phyloP scores from a whole-genome alignment of 2,113 vertebrate species.

The Grammomys dolichurus region DNA sequence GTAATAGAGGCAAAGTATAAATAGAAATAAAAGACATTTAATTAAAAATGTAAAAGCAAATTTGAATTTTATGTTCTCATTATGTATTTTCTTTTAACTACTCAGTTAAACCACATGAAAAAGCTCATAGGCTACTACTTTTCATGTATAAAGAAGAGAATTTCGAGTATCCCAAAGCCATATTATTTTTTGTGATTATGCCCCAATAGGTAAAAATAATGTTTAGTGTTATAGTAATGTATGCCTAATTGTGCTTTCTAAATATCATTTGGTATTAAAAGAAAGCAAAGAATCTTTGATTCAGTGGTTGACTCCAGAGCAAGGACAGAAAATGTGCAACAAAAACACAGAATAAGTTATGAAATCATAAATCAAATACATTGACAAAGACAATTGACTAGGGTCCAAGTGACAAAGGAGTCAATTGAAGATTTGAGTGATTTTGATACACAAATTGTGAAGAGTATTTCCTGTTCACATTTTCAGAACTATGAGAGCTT shows the following conservation, averaged over 20 bases:
- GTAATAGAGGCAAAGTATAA: conserved; percentile 1
- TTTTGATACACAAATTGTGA: conserved; percentile 6
- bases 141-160: conserved; percentile 30
- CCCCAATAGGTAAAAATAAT: background rate
- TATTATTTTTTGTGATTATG: background rate
- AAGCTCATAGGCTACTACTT: conserved; percentile 29
- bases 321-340: background rate
- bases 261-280: conserved; percentile 48
- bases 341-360: background rate
- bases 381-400: background rate
- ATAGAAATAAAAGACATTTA: background rate
- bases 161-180: background rate
- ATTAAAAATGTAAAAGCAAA: conserved; percentile 40
- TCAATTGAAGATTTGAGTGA: conserved; percentile 30
- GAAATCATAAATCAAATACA: conserved; percentile 2
- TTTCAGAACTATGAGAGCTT: conserved; percentile 40
- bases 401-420: background rate
- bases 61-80: conserved; percentile 28
- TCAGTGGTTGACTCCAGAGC: conserved; percentile 9
- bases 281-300: background rate
- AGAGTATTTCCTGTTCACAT: conserved; percentile 35
- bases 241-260: conserved; percentile 14
- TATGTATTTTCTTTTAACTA: conserved; percentile 42
- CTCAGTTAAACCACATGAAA: background rate
- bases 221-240: background rate